phyloP scores from a whole-genome alignment of 2,888 invertebrate genomes.

The Drosophila aldrichi region DNA sequence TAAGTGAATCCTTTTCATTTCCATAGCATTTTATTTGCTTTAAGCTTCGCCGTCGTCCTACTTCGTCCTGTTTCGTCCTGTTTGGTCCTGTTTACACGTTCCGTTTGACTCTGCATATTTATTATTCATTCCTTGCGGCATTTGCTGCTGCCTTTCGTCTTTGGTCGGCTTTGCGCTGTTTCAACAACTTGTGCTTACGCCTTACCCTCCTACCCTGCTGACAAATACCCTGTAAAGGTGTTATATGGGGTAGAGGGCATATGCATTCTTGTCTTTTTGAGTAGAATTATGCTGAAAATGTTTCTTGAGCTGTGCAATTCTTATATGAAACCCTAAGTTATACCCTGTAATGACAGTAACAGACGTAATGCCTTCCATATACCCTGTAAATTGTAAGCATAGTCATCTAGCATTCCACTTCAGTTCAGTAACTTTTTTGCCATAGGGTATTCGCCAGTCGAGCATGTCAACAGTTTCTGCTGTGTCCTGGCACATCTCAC shows the following conservation, averaged over 20 bases:
- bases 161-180: constrained; percentile 46
- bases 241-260: neutral
- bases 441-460: constrained; percentile 6
- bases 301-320: too few relatives aligned
- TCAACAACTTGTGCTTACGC: constrained; percentile 36
- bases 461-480: neutral
- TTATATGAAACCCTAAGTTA: neutral
- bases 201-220: constrained; percentile 15
- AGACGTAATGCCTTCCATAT: neutral
- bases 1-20: constrained; percentile 4
- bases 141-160: constrained; percentile 39
- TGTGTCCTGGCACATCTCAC: constrained; percentile 28
- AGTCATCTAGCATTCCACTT: neutral
- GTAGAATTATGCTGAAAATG: too few relatives aligned
- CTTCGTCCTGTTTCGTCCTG: constrained; percentile 5
- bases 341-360: neutral
- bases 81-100: constrained; percentile 14
- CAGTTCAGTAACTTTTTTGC: neutral
- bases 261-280: too few relatives aligned
- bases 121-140: constrained; percentile 66
- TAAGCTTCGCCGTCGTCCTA: neutral
- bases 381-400: neutral
- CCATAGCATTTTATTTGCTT: constrained; percentile 15
- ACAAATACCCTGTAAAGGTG: constrained; percentile 21
- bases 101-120: constrained; percentile 44